Conservation (phyloP, 2,797 vertebrate species). For the Oryzias dopingdopingensis region DNA sequence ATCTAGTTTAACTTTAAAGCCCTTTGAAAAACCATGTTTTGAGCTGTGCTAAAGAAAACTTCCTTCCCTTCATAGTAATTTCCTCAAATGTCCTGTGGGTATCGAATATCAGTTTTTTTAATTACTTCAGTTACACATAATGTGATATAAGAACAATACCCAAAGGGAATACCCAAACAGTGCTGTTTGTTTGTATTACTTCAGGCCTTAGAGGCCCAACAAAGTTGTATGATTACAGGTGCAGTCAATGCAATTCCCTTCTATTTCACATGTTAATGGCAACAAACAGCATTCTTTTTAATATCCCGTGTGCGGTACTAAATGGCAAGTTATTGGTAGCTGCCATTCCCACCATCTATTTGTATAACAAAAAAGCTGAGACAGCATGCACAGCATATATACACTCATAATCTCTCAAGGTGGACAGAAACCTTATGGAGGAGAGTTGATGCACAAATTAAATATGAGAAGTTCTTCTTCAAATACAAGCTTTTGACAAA, state of each 20-base stretch:
- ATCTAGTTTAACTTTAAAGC: too few relatives aligned
- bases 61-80: conserved; percentile 13
- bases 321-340: conserved; percentile 55
- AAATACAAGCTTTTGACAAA: too few relatives aligned
- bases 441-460: too few relatives aligned
- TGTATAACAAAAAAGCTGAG: conserved; percentile 25
- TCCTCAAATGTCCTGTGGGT: conserved; percentile 2
- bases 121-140: conserved; percentile 44
- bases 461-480: too few relatives aligned
- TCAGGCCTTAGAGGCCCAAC: conserved; percentile 18
- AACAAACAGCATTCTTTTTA: conserved; percentile 18
- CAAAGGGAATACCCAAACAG: conserved; percentile 18
- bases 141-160: conserved; percentile 32
- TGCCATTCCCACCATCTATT: conserved; percentile 35
- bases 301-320: conserved; percentile 63
- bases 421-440: neutral
- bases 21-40: too few relatives aligned
- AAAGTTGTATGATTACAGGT: conserved; percentile 52
- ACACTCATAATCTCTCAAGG: conserved; percentile 2
- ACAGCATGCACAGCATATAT: neutral
- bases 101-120: conserved; percentile 31
- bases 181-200: conserved; percentile 4
- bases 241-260: conserved; percentile 41
- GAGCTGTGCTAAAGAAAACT: too few relatives aligned
- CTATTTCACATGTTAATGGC: conserved; percentile 12